These are phyloP conservation scores for Arnoldichthys spilopterus DNA, from an alignment of 2,797 vertebrate genomes.

Conservation along the genomic window DNA sequence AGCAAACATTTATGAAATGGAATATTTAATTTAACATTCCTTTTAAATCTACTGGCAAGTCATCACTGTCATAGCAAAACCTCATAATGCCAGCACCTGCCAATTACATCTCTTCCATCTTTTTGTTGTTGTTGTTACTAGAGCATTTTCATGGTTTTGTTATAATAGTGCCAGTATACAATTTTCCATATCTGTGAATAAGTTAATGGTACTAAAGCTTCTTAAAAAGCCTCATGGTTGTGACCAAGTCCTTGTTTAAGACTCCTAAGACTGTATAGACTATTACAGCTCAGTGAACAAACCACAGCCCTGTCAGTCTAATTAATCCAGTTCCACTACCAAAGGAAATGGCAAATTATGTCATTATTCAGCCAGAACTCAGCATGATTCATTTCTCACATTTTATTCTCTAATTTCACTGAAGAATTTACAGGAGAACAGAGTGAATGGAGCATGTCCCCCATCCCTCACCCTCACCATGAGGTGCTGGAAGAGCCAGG, in stretches of 20 bases:
- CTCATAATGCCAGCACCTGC: background rate
- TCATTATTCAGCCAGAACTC: background rate
- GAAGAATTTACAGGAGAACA: background rate
- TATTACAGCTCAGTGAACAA: background rate
- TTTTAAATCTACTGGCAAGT: background rate
- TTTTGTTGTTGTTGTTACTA: no score
- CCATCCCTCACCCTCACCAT: constrained; percentile 85
- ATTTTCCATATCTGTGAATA: no score
- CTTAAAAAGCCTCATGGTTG: no score
- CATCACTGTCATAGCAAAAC: background rate
- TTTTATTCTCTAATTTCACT: background rate
- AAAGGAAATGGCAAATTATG: background rate
- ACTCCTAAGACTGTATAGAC: background rate
- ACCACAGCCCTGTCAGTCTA: background rate
- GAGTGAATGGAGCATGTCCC: background rate
- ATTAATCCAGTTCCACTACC: background rate
- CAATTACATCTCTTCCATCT: no score
- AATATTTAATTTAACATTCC: no score
- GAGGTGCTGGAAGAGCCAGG: constrained; percentile 99
- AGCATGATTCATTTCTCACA: background rate
- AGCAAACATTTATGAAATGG: background rate
- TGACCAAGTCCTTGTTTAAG: background rate
- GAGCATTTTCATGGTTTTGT: no score
- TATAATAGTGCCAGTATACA: no score
- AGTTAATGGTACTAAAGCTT: no score